These are phyloP conservation scores for Blastobasis adustella DNA, from an alignment of 2,888 invertebrate species.

Conservation along the genomic window DNA sequence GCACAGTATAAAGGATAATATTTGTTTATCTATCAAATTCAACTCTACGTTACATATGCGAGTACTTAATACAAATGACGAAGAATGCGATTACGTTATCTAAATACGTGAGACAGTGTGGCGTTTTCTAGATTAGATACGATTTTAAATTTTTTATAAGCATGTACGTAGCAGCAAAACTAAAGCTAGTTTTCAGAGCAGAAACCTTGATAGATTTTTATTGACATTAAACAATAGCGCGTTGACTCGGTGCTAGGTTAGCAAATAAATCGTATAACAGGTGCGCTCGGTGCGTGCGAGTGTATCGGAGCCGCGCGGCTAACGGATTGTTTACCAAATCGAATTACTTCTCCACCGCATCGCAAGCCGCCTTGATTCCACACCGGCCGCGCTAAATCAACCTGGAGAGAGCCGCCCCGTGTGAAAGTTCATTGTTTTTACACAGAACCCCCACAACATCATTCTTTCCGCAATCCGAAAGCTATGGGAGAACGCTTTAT, in stretches of 20 bases:
- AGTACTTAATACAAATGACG: no score
- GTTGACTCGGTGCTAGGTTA: not conserved
- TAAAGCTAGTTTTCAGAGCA: no score
- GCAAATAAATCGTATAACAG: slow-evolving; percentile 42
- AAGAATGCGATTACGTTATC: no score
- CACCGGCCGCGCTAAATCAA: slow-evolving; percentile 23
- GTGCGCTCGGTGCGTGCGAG: slow-evolving; percentile 48
- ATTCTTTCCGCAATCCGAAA: slow-evolving; percentile 17
- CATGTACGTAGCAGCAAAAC: no score
- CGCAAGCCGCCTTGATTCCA: slow-evolving; percentile 17
- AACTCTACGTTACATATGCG: no score
- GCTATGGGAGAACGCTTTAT: slow-evolving; percentile 4
- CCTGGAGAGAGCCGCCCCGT: slow-evolving; percentile 22
- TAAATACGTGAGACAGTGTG: no score
- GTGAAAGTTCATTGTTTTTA: slow-evolving; percentile 71
- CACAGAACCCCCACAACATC: slow-evolving; percentile 22
- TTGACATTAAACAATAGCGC: no score
- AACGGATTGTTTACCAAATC: slow-evolving; percentile 69
- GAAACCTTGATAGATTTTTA: no score
- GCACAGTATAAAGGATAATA: no score
- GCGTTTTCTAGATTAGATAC: no score
- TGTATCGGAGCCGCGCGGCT: slow-evolving; percentile 35
- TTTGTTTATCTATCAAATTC: no score
- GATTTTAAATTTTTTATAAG: no score
- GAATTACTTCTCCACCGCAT: slow-evolving; percentile 56